These are phyloP conservation scores for Pseudococcus longispinus DNA, from an alignment of 2,888 invertebrate genomes.

Conservation along the genomic window DNA sequence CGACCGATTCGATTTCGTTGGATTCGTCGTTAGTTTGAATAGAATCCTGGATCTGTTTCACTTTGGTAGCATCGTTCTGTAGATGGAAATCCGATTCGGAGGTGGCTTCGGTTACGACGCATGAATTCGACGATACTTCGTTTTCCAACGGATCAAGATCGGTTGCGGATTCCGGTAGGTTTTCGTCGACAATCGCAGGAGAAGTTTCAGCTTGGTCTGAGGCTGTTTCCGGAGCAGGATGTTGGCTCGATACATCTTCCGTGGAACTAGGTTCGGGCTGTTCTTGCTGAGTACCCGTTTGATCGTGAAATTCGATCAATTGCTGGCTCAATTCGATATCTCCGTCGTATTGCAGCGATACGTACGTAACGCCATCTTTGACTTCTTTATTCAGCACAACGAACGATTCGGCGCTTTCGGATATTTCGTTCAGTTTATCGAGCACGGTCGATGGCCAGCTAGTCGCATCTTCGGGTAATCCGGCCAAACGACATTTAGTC, in stretches of 20 bases:
- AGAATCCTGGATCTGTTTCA: neutral
- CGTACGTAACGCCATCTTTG: neutral
- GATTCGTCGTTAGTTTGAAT: neutral
- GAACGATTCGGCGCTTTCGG: neutral
- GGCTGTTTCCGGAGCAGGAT: neutral
- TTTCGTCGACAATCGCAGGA: neutral
- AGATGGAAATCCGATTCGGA: neutral
- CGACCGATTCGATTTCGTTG: neutral
- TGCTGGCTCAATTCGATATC: neutral
- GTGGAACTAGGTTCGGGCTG: neutral
- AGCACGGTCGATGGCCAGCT: neutral
- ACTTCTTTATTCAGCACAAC: neutral
- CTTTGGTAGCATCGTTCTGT: neutral
- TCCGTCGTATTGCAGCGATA: neutral
- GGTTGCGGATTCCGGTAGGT: neutral
- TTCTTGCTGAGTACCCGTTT: neutral
- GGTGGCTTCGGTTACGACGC: neutral
- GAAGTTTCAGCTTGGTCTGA: neutral
- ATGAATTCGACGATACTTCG: neutral
- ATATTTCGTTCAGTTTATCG: slow-evolving; percentile 23
- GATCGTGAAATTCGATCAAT: neutral
- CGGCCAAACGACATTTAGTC: slow-evolving; percentile 69
- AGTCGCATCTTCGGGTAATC: neutral
- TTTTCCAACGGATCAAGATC: neutral
- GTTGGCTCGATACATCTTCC: neutral